Percentiles rank a stretch among this genome's conserved stretches.
Evolutionary conservation across 2,797 vertebrate genomes (phyloP).

Genomic region (Chiropotes sagulatus): DNA sequence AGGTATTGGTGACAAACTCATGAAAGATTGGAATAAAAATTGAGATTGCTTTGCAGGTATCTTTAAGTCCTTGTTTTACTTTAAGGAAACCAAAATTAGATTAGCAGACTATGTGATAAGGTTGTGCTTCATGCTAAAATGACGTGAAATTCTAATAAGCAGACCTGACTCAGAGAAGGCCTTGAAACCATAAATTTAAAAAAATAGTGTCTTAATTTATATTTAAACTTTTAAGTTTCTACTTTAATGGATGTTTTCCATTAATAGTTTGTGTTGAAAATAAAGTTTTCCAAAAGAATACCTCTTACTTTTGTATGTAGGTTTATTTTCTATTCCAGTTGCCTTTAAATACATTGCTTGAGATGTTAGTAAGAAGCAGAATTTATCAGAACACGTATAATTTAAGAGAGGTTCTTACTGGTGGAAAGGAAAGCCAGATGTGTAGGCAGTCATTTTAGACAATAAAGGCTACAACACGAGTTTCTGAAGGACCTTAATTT

Average conservation of each 20-base stretch:
- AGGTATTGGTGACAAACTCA: conserved; percentile 2
- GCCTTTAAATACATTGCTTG: conserved; percentile 23
- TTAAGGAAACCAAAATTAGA: conserved; percentile 14
- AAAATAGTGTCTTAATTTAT: neutral
- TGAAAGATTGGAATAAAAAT: neutral
- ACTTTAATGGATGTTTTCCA: neutral
- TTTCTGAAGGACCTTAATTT: conserved; percentile 1
- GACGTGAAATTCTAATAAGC: neutral
- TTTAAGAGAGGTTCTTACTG: neutral
- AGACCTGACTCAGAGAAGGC: neutral
- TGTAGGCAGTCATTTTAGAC: neutral
- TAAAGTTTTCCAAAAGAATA: neutral
- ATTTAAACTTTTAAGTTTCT: conserved; percentile 10
- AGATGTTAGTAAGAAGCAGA: conserved; percentile 21
- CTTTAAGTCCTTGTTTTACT: conserved; percentile 9
- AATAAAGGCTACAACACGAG: neutral
- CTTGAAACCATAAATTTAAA: neutral
- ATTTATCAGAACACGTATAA: neutral
- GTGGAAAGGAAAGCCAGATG: neutral
- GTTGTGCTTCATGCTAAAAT: neutral
- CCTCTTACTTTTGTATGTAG: neutral
- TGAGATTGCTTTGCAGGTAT: neutral
- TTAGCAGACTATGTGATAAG: neutral
- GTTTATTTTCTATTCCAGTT: conserved; percentile 25
- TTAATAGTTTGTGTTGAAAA: conserved; percentile 23